These are phyloP conservation scores for Abrostola tripartita DNA, from an alignment of 2,888 invertebrate species.

Conservation along the genomic window DNA sequence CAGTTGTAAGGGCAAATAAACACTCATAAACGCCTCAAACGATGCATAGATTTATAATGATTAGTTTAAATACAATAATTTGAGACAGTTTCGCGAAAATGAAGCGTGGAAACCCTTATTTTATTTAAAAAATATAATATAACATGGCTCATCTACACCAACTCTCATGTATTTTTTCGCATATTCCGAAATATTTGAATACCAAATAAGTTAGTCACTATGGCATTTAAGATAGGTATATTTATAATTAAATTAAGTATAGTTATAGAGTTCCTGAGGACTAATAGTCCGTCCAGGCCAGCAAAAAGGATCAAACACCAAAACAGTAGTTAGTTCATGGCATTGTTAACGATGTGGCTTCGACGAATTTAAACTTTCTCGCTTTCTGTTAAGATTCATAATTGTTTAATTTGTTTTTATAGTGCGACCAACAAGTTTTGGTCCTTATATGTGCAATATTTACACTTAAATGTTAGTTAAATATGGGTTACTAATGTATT, in stretches of 20 bases:
- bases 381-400: conserved; percentile 7
- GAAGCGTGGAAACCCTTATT: too few relatives aligned
- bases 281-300: conserved; percentile 83
- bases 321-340: conserved; percentile 84
- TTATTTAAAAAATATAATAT: too few relatives aligned
- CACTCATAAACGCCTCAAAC: too few relatives aligned
- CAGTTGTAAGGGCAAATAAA: too few relatives aligned
- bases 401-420: conserved; percentile 19
- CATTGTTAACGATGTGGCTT: conserved; percentile 65
- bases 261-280: conserved; percentile 84
- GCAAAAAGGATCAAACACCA: conserved; percentile 85
- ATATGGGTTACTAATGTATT: conserved; percentile 7
- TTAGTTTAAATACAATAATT: too few relatives aligned
- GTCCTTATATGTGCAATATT: conserved; percentile 28
- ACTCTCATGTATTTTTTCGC: background rate
- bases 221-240: conserved; percentile 11
- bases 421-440: conserved; percentile 15
- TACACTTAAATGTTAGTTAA: background rate
- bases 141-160: too few relatives aligned
- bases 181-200: conserved; percentile 10
- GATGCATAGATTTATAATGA: too few relatives aligned
- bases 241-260: conserved; percentile 61
- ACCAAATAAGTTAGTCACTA: conserved; percentile 9
- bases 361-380: conserved; percentile 60
- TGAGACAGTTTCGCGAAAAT: too few relatives aligned